Evolutionary conservation across 2,797 vertebrate genomes (phyloP), one percentile per base, ranked within the genome.

Genomic region (Xiphorhynchus erythropygius): DNA sequence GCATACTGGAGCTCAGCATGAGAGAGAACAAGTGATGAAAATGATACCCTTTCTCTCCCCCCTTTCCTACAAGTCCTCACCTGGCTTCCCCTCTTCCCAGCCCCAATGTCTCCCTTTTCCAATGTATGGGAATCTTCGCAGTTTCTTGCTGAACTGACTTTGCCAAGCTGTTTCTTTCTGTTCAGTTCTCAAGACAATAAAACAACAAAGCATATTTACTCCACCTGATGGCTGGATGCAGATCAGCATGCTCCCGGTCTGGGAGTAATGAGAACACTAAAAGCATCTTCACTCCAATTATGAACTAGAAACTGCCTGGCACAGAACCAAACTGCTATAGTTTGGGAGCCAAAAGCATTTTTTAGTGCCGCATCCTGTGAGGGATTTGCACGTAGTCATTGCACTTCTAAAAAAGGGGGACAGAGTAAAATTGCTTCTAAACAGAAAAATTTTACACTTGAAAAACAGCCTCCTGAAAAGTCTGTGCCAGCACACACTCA

Each of bases 211-310:
- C 13, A 65, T 47, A 55, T 77, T 83, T 59, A 87, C 78, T 71
- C 75, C 79, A 92, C 32, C 78, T 89, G 39, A 94, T 18, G 84
- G 87, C 32, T 64, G 56, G 21, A 94, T 32, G 57, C 44, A 92
- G 84, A 94, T 83, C 89, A 80, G 67, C 91, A 91, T 7, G 33
- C 59, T 90, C 59, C n/a, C 33, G 63, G 10, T 4, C 41, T 79
- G 52, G 44, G 32, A 92, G 16, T 49, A 21, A 4, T 37, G 4
- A 85, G 59, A 93, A 89, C 18, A 82, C 70, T 90, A 41, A 73
- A 94, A 89, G 87, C 42, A 80, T 89, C 80, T 94, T 89, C 63
- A 82, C 41, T 91, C 56, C 41, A 68, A 35, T 74, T 89, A 56
- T 49, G 68, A 80, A 49, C 52, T 42, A 89, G 56, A 74, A 93